phyloP scores from a whole-genome alignment of 2,113 vertebrate species.

The Excalfactoria chinensis region DNA sequence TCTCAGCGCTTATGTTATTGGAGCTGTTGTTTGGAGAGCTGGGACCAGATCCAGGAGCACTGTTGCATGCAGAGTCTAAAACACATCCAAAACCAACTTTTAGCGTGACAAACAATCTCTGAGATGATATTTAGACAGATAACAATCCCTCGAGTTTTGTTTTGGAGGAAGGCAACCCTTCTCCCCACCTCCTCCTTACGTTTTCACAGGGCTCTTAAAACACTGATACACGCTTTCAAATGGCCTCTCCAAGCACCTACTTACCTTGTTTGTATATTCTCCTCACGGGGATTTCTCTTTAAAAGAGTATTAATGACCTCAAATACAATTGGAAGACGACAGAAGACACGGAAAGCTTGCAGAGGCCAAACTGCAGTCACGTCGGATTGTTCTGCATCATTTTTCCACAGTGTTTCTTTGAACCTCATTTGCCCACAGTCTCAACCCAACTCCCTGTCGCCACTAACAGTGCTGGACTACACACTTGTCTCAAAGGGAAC shows the following conservation, averaged over 20 bases:
- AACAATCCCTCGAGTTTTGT: not conserved
- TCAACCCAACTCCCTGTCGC: not conserved
- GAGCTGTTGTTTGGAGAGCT: conserved; percentile 99
- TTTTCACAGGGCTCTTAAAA: conserved; percentile 16
- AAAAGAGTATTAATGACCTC: not conserved
- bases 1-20: conserved; percentile 92
- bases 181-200: not conserved
- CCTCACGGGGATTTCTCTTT: not conserved
- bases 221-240: not conserved
- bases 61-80: conserved; percentile 94
- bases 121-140: not conserved
- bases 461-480: not conserved
- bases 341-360: not conserved
- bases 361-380: not conserved
- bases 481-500: not conserved
- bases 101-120: not conserved
- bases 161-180: not conserved
- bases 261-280: conserved; percentile 1
- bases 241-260: not conserved
- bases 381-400: not conserved
- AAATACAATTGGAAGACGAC: not conserved
- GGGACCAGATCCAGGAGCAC: conserved; percentile 95
- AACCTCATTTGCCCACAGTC: not conserved
- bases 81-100: conserved; percentile 44
- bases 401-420: not conserved